Conservation (phyloP, 2,797 vertebrate genomes). For the Thripadectes ignobilis region DNA sequence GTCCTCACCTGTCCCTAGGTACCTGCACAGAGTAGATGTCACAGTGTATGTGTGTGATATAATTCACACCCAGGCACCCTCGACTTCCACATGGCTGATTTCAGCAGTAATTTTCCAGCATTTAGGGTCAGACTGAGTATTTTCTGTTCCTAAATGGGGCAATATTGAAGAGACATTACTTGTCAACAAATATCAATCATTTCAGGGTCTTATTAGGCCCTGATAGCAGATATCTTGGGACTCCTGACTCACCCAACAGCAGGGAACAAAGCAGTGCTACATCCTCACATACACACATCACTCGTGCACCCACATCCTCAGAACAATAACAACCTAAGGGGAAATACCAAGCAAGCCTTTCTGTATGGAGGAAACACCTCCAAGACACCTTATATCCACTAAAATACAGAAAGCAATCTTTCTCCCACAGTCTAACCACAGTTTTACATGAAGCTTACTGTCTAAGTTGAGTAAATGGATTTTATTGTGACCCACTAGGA, state of each 20-base stretch:
- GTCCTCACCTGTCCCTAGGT: neutral
- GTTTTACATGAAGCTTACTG: neutral
- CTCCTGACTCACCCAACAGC: neutral
- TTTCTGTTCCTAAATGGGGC: neutral
- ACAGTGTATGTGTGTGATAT: neutral
- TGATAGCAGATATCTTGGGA: neutral
- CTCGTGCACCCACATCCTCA: neutral
- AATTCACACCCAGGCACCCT: neutral
- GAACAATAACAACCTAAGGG: neutral
- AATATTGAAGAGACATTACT: neutral
- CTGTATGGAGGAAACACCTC: neutral
- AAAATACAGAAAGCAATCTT: neutral
- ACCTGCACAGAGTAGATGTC: neutral
- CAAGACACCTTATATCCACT: neutral
- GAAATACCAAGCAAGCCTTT: constrained; percentile 41
- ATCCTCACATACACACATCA: accelerated
- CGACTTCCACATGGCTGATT: accelerated
- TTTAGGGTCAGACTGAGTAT: neutral
- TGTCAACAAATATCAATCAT: neutral
- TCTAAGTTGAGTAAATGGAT: neutral
- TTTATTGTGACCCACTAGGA: neutral
- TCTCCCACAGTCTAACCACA: neutral
- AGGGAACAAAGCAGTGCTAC: neutral
- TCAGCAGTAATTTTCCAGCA: neutral
- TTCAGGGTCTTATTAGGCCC: neutral